Percentiles rank a stretch among this genome's conserved stretches.
phyloP scores from a whole-genome alignment of 2,113 vertebrate genomes.

The Pterocles burchelli region DNA sequence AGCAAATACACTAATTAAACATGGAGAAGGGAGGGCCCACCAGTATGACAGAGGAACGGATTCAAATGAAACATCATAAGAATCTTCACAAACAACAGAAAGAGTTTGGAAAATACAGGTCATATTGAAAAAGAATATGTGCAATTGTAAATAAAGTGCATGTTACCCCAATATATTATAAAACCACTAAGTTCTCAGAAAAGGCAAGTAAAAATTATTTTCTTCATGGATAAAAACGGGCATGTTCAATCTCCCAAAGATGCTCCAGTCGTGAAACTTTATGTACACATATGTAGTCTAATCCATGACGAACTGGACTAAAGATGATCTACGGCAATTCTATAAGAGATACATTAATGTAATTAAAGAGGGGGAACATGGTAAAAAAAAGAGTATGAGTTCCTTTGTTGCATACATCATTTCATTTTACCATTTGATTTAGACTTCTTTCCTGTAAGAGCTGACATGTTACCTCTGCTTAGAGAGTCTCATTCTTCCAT shows the following conservation, averaged over 20 bases:
- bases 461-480: neutral
- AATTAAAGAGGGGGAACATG: neutral
- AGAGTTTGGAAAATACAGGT: neutral
- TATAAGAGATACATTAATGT: neutral
- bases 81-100: neutral
- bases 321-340: neutral
- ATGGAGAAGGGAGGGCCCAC: neutral
- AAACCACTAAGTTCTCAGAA: neutral
- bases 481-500: neutral
- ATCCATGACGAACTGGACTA: neutral
- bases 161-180: neutral
- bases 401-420: neutral
- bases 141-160: neutral
- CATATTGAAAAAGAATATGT: neutral
- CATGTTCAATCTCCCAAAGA: neutral
- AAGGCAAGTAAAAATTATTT: neutral
- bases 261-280: neutral
- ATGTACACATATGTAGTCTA: fast-evolving
- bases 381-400: neutral
- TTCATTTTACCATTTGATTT: neutral
- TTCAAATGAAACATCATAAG: neutral
- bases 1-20: neutral
- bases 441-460: neutral
- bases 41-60: neutral
- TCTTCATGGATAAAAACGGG: fast-evolving